phyloP scores from a whole-genome alignment of 2,113 vertebrate genomes.

The Talpa occidentalis region DNA sequence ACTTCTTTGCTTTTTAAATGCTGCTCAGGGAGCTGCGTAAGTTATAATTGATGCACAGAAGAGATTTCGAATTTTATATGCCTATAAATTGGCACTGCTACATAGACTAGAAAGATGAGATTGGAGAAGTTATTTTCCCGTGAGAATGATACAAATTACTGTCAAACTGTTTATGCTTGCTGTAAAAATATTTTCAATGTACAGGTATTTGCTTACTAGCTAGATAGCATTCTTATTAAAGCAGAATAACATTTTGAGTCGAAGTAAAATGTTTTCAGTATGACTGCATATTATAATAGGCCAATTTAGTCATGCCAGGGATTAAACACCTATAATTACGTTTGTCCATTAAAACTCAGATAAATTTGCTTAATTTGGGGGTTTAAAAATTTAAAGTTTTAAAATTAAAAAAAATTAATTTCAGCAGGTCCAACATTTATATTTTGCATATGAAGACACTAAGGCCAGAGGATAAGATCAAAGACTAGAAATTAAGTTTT shows the following conservation, averaged over 20 bases:
- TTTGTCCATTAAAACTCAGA: slow-evolving; percentile 51
- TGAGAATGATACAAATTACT: slow-evolving; percentile 81
- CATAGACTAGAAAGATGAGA: slow-evolving; percentile 77
- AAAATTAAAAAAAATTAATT: neutral
- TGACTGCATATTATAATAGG: neutral
- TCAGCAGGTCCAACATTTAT: neutral
- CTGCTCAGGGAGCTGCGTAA: slow-evolving; percentile 73
- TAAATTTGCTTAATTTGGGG: slow-evolving; percentile 32
- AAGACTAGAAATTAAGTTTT: slow-evolving; percentile 13
- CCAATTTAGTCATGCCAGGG: slow-evolving; percentile 6
- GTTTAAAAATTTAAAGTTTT: slow-evolving; percentile 2
- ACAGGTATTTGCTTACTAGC: slow-evolving; percentile 76
- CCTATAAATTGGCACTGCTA: slow-evolving; percentile 79
- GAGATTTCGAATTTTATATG: slow-evolving; percentile 83
- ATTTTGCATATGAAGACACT: slow-evolving; percentile 27
- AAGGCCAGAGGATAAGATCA: neutral
- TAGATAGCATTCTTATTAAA: slow-evolving; percentile 71
- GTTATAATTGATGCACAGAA: slow-evolving; percentile 81
- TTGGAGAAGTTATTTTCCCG: slow-evolving; percentile 79
- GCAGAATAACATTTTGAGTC: slow-evolving; percentile 66
- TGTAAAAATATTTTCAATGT: slow-evolving; percentile 80
- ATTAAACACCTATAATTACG: slow-evolving; percentile 46
- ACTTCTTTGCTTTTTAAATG: slow-evolving; percentile 84
- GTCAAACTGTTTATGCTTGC: slow-evolving; percentile 78
- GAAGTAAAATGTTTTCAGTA: slow-evolving; percentile 62